Base-by-base conservation (phyloP, 2,888 invertebrate genomes). In the Vesta saturnalis region DNA sequence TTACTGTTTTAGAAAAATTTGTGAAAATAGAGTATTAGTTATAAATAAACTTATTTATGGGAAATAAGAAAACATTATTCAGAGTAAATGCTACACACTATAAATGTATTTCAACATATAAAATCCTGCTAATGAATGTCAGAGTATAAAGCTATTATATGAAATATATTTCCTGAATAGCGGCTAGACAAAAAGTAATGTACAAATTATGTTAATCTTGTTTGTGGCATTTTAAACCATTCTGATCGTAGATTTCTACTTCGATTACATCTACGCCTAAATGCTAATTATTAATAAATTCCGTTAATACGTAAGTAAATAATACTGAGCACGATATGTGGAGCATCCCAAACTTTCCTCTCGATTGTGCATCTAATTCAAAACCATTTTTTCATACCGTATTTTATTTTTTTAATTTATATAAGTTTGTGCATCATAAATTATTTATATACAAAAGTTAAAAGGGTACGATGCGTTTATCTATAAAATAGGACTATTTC, bases 111-210 rank as follows among this genome's bases (percentile, higher is more conserved):
- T 60, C 47, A 15, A 60, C 47, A 60, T 60, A 15, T 60, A 49
- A 60, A 60, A 60, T 47, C 47, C 16, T 60, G 60, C 60, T 60
- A 60, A 60, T 60, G 60, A 60, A 22, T 49, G 60, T 60, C 47
- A 21, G 22, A 47, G 60, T 22, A 59, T 59, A 22, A 10, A 59
- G 43, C 59, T 18, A 30, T 49, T 47, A 23, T 49, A 60, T 60
- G 60, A 60, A 60, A 23, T 60, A 60, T 60, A 60, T 60, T 60
- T 60, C 60, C 60, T 60, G 23, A 60, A n/a, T n/a, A n/a, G n/a
- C n/a, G n/a, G 47, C 47, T 16, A 60, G 60, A 60, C 60, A 60
- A 60, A 60, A 60, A 23, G 60, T 60, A 60, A 60, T 60, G 47
- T 47, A 60, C 60, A 60, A 60, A 60, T 60, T 60, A 60, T 60